These are phyloP conservation scores for Sphaeridia pumilis DNA, from an alignment of 2,888 invertebrate genomes.

Conservation along the genomic window DNA sequence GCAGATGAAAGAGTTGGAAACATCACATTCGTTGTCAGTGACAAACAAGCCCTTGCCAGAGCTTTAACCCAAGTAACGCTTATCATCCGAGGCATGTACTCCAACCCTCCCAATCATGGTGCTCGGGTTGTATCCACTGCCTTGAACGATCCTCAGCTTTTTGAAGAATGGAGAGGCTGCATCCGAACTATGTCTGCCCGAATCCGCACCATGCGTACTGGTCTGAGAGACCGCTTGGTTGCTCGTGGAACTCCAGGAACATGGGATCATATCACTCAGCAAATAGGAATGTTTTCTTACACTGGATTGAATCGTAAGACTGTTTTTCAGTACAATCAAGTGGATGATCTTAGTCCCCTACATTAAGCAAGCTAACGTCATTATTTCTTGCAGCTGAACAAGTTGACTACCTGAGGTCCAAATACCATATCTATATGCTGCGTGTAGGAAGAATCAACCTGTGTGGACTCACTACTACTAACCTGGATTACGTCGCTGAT, in stretches of 20 bases:
- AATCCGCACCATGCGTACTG: slow-evolving; percentile 75
- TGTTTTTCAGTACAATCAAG: too few relatives aligned
- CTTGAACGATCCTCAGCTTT: slow-evolving; percentile 60
- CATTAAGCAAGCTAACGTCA: too few relatives aligned
- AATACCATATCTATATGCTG: slow-evolving; percentile 84
- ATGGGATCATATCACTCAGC: slow-evolving; percentile 90
- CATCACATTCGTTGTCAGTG: slow-evolving; percentile 64
- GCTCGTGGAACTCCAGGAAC: slow-evolving; percentile 73
- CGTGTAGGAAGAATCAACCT: slow-evolving; percentile 91
- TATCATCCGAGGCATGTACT: slow-evolving; percentile 79
- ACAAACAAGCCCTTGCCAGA: slow-evolving; percentile 49
- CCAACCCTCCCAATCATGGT: slow-evolving; percentile 95
- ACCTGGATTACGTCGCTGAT: slow-evolving; percentile 83
- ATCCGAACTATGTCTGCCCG: slow-evolving; percentile 79
- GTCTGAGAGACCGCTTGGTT: slow-evolving; percentile 58
- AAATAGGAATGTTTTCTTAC: slow-evolving; percentile 98
- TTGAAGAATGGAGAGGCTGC: slow-evolving; percentile 72
- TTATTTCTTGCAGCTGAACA: slow-evolving; percentile 59
- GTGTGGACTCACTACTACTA: slow-evolving; percentile 80
- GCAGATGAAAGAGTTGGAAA: slow-evolving; percentile 91
- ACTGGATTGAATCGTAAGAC: slow-evolving; percentile 75
- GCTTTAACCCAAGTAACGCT: slow-evolving; percentile 79
- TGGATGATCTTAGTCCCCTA: too few relatives aligned
- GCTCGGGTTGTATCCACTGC: slow-evolving; percentile 78
- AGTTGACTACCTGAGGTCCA: slow-evolving; percentile 60